Conservation (phyloP, 2,888 invertebrate species). For the Seira sanloemensis region DNA sequence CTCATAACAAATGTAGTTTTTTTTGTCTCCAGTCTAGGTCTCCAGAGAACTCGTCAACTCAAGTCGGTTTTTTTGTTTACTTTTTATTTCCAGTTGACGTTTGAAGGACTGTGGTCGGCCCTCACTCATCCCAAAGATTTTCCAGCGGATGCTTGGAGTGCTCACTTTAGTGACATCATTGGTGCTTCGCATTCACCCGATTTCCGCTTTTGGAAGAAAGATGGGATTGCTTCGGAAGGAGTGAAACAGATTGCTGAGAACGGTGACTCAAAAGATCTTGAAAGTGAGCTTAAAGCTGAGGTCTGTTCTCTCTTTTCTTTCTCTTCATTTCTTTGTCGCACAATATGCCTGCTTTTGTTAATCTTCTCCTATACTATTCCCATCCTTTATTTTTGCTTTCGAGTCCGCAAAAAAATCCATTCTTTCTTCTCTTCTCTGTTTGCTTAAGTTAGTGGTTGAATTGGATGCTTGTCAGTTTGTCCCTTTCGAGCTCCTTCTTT, state of each 20-base stretch:
- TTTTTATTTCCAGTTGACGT: constrained; percentile 76
- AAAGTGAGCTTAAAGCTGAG: constrained; percentile 79
- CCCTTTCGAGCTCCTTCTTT: too few relatives aligned
- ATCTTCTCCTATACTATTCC: background rate
- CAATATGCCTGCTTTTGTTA: background rate
- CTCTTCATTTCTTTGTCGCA: background rate
- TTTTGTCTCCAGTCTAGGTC: too few relatives aligned
- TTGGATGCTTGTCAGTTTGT: background rate
- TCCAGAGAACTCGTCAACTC: constrained; percentile 1
- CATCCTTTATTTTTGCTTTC: background rate
- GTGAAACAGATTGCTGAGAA: constrained; percentile 80
- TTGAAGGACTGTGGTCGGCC: constrained; percentile 80
- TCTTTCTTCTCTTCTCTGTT: constrained; percentile 3
- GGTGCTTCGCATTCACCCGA: constrained; percentile 79
- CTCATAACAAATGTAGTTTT: too few relatives aligned
- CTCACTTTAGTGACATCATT: constrained; percentile 82
- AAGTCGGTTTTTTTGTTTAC: constrained; percentile 5
- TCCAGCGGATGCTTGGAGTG: constrained; percentile 78
- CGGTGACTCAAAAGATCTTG: constrained; percentile 79
- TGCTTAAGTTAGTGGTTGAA: constrained; percentile 4
- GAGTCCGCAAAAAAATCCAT: background rate
- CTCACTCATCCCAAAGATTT: constrained; percentile 81
- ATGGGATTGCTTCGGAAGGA: constrained; percentile 78
- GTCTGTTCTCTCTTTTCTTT: constrained; percentile 74
- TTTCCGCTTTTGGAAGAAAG: constrained; percentile 80